Evolutionary conservation across 2,888 invertebrate genomes (phyloP).

Genomic region (Campoletis raptor): DNA sequence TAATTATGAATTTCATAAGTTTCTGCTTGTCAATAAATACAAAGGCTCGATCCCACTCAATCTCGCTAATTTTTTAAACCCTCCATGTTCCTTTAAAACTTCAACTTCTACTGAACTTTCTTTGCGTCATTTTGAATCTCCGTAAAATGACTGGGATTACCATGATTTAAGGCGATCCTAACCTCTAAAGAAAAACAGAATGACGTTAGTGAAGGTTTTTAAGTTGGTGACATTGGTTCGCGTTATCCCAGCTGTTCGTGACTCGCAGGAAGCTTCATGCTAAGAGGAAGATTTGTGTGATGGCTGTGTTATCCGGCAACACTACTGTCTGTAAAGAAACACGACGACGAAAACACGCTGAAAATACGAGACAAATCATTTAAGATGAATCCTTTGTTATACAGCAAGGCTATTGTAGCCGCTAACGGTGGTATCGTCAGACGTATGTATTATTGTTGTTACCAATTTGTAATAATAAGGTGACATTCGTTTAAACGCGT

Average conservation of each 20-base stretch:
- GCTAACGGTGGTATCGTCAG: slow-evolving; percentile 75
- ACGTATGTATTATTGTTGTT: slow-evolving; percentile 74
- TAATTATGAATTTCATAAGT: not conserved
- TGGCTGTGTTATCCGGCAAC: slow-evolving; percentile 74
- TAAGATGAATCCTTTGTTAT: slow-evolving; percentile 79
- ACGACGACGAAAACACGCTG: slow-evolving; percentile 66
- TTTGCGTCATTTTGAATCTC: not conserved
- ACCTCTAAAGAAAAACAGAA: not conserved
- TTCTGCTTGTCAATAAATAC: not conserved
- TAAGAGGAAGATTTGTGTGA: slow-evolving; percentile 70
- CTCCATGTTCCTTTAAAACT: not conserved
- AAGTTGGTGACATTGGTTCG: not conserved
- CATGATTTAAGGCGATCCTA: not conserved
- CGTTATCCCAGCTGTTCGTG: slow-evolving; percentile 65
- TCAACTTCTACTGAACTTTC: not conserved
- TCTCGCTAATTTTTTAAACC: not conserved
- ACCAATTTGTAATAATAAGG: slow-evolving; percentile 8
- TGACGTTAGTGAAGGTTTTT: not conserved
- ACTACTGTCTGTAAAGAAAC: slow-evolving; percentile 72
- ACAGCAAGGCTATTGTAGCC: slow-evolving; percentile 76
- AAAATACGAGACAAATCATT: slow-evolving; percentile 64
- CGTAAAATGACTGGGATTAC: not conserved
- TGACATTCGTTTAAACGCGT: slow-evolving; percentile 23
- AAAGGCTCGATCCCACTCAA: not conserved
- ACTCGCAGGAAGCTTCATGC: slow-evolving; percentile 49